phyloP scores from a whole-genome alignment of 2,888 invertebrate genomes.

The Helleia helle region DNA sequence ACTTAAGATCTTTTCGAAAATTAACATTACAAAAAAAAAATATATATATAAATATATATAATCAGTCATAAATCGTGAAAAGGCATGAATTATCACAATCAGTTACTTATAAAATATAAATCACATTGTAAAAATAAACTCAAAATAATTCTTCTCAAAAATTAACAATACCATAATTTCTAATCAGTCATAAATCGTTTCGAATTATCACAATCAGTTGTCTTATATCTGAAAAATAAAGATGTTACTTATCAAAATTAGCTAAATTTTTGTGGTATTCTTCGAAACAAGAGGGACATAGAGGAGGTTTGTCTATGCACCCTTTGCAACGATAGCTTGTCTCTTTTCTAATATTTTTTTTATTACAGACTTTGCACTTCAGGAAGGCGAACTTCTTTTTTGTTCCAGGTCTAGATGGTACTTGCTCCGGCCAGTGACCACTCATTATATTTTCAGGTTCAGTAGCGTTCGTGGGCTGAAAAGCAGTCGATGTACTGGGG shows the following conservation, averaged over 20 bases:
- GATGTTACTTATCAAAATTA: neutral
- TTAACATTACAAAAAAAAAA: neutral
- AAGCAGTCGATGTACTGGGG: neutral
- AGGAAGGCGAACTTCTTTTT: slow-evolving; percentile 17
- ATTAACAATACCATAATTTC: slow-evolving; percentile 9
- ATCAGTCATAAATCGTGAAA: neutral
- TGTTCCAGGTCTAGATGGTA: slow-evolving; percentile 10
- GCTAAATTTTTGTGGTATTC: neutral
- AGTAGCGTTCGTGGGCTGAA: neutral
- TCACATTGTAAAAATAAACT: too few relatives aligned
- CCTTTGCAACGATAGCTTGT: slow-evolving; percentile 20
- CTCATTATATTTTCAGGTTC: neutral
- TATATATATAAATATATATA: too few relatives aligned
- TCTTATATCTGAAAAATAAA: slow-evolving; percentile 7
- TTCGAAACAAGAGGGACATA: slow-evolving; percentile 20
- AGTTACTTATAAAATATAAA: neutral
- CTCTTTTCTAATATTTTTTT: slow-evolving; percentile 17
- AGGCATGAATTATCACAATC: neutral
- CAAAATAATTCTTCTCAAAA: slow-evolving; percentile 1
- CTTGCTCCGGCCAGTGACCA: slow-evolving; percentile 20
- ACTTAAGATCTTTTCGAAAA: neutral
- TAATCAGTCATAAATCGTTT: neutral
- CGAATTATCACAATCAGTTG: neutral
- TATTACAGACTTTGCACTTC: slow-evolving; percentile 20
- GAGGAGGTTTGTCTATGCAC: slow-evolving; percentile 18